Percentiles rank a stretch among this genome's conserved stretches.
Conservation (phyloP, 2,797 vertebrate species). For the Etheostoma perlongum region DNA sequence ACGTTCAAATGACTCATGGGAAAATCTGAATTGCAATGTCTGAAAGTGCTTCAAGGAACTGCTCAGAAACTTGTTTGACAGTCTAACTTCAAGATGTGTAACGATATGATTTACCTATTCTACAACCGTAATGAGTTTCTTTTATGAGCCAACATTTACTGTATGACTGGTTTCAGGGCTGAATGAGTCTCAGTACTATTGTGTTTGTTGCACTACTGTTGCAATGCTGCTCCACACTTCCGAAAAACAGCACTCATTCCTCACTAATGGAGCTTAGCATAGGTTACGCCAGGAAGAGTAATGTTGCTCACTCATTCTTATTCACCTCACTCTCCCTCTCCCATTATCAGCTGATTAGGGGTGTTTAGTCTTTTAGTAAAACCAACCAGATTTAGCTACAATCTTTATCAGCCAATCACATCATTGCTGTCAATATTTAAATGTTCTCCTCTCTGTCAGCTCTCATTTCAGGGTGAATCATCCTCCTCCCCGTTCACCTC, state of each 20-base stretch:
- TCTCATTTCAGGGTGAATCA: too few species aligned
- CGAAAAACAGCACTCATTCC: conserved; percentile 3
- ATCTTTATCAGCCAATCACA: too few species aligned
- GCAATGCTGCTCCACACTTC: not conserved
- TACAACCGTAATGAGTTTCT: not conserved
- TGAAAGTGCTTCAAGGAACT: conserved; percentile 15
- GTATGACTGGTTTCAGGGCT: not conserved
- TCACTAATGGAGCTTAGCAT: not conserved
- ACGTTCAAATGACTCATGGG: conserved; percentile 21
- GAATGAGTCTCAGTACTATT: not conserved
- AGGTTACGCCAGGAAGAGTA: too few species aligned
- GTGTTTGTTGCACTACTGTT: conserved; percentile 3
- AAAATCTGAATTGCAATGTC: not conserved
- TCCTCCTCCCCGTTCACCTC: too few species aligned
- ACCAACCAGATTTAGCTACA: too few species aligned
- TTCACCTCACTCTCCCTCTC: too few species aligned
- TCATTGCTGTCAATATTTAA: too few species aligned
- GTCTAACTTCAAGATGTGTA: not conserved
- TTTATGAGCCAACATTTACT: not conserved
- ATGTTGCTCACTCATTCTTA: too few species aligned
- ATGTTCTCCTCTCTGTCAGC: too few species aligned
- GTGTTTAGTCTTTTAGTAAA: too few species aligned
- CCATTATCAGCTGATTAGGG: too few species aligned
- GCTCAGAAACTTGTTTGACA: not conserved
- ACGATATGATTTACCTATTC: not conserved